These are phyloP conservation scores for Nannospalax galili DNA, from an alignment of 2,113 vertebrate genomes.

Conservation along the genomic window DNA sequence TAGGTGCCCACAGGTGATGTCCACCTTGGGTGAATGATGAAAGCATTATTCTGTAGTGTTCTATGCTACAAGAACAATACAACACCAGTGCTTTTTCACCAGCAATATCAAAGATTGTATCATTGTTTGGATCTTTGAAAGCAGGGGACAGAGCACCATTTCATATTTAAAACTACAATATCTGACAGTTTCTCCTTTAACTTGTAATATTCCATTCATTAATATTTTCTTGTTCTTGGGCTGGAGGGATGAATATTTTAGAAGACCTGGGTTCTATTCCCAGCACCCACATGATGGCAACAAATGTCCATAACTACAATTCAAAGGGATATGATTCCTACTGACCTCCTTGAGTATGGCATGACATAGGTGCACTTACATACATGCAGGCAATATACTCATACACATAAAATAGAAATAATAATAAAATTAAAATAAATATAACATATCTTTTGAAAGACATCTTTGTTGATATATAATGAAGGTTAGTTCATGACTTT, in stretches of 20 bases:
- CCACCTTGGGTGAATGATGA: neutral
- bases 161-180: neutral
- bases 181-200: neutral
- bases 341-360: too few species aligned
- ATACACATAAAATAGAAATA: too few species aligned
- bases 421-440: too few species aligned
- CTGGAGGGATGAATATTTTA: too few species aligned
- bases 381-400: too few species aligned
- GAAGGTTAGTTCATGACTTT: neutral
- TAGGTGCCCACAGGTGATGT: too few species aligned
- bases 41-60: neutral
- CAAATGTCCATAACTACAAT: too few species aligned
- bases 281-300: too few species aligned
- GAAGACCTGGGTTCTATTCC: too few species aligned
- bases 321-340: too few species aligned
- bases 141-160: neutral
- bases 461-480: neutral
- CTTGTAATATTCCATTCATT: neutral
- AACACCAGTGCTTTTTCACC: neutral
- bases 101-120: too few species aligned
- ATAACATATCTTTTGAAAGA: neutral
- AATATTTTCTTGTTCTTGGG: neutral
- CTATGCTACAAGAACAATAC: neutral
- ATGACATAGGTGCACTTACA: too few species aligned
- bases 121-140: neutral